phyloP scores from a whole-genome alignment of 2,888 invertebrate species.

The Euzophera pinguis region DNA sequence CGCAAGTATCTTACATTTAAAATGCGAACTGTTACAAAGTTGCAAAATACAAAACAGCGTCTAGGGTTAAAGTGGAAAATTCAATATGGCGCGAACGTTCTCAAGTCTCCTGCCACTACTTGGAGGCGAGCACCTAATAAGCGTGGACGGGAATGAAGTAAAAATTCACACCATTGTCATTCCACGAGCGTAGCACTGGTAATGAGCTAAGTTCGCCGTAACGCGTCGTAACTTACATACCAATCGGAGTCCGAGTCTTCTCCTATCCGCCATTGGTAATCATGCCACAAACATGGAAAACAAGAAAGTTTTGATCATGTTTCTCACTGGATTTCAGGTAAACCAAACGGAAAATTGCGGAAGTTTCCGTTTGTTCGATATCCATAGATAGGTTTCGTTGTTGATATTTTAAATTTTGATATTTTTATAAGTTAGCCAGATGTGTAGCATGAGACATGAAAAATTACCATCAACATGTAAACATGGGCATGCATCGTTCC shows the following conservation, averaged over 20 bases:
- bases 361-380: not conserved
- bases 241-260: constrained; percentile 54
- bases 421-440: too few species aligned
- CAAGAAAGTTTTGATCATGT: constrained; percentile 55
- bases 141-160: constrained; percentile 60
- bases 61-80: constrained; percentile 39
- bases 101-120: constrained; percentile 45
- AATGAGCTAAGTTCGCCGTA: constrained; percentile 78
- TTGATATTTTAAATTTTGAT: not conserved
- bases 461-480: too few species aligned
- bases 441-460: too few species aligned
- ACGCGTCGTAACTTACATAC: constrained; percentile 76
- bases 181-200: constrained; percentile 62
- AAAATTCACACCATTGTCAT: constrained; percentile 73
- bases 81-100: constrained; percentile 50
- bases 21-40: constrained; percentile 21
- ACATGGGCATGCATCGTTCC: too few species aligned
- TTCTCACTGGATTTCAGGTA: constrained; percentile 32
- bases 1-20: constrained; percentile 14
- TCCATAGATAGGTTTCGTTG: not conserved
- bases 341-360: constrained; percentile 1
- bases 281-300: constrained; percentile 60
- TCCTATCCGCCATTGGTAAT: constrained; percentile 54
- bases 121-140: constrained; percentile 19
- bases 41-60: constrained; percentile 22